A percentile compares a stretch with the other conserved stretches of the same genome.
phyloP scores from a whole-genome alignment of 2,797 vertebrate species.

The Rallus crepitans region DNA sequence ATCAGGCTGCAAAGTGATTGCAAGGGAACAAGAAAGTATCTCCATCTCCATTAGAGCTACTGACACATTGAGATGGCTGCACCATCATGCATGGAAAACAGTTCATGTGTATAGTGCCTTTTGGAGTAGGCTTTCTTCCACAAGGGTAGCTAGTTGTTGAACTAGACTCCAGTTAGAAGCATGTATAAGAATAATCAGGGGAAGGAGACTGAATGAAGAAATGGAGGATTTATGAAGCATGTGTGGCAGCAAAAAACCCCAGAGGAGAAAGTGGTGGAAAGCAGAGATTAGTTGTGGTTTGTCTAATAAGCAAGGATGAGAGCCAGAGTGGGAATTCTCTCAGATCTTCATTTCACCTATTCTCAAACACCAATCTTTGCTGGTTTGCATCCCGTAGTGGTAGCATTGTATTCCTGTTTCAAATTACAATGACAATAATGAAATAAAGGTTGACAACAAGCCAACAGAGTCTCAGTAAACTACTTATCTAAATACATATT shows the following conservation, averaged over 20 bases:
- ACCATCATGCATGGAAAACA: not conserved
- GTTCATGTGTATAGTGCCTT: not conserved
- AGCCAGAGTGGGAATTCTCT: not conserved
- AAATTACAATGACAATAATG: not conserved
- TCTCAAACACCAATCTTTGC: not conserved
- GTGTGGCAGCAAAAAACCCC: not conserved
- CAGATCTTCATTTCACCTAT: not conserved
- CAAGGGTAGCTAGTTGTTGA: not conserved
- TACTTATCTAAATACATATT: not conserved
- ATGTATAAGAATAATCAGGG: not conserved
- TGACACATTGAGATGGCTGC: not conserved
- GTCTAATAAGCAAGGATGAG: not conserved
- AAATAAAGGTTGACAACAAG: not conserved
- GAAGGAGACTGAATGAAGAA: not conserved
- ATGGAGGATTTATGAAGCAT: not conserved
- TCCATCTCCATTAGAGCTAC: not conserved
- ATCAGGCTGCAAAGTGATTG: not conserved
- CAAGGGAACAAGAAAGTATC: not conserved
- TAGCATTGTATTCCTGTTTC: not conserved
- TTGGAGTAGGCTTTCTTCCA: not conserved
- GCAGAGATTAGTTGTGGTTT: not conserved
- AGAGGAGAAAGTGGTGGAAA: not conserved
- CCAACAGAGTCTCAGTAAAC: not conserved
- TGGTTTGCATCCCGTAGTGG: not conserved
- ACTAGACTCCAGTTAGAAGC: not conserved